Evolutionary conservation across 1,140 invertebrate species (phyloP).

Genomic region (Orchestia grillus): DNA sequence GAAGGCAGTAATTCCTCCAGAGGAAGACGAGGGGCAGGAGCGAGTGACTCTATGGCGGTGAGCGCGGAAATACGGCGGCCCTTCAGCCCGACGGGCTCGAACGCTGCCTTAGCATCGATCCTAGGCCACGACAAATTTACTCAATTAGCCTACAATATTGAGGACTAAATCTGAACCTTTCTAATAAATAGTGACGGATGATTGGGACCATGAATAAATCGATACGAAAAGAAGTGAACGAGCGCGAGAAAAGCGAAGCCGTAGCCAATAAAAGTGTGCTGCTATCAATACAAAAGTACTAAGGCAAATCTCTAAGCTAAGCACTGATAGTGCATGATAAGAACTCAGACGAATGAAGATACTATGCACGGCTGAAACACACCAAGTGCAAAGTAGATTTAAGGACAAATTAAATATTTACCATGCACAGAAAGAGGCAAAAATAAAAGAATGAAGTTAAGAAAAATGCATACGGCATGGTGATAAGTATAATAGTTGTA

Average conservation of each 20-base stretch:
- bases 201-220: neutral
- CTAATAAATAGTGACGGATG: neutral
- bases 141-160: neutral
- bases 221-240: neutral
- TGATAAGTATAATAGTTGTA: neutral
- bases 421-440: neutral
- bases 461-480: neutral
- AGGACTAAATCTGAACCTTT: neutral
- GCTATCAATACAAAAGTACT: neutral
- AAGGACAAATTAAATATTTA: neutral
- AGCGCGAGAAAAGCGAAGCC: neutral
- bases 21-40: constrained; percentile 29
- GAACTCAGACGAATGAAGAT: neutral
- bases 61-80: neutral
- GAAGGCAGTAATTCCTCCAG: neutral
- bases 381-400: neutral
- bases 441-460: neutral
- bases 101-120: constrained; percentile 40
- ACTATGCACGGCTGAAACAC: neutral
- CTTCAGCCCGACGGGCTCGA: constrained; percentile 32
- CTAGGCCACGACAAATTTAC: neutral
- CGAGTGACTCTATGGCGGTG: neutral
- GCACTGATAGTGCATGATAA: neutral
- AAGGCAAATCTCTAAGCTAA: neutral
- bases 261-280: neutral